Percentiles rank a stretch among this genome's conserved stretches.
Conservation (phyloP, 2,113 vertebrate species). For the Pedionomus torquatus region DNA sequence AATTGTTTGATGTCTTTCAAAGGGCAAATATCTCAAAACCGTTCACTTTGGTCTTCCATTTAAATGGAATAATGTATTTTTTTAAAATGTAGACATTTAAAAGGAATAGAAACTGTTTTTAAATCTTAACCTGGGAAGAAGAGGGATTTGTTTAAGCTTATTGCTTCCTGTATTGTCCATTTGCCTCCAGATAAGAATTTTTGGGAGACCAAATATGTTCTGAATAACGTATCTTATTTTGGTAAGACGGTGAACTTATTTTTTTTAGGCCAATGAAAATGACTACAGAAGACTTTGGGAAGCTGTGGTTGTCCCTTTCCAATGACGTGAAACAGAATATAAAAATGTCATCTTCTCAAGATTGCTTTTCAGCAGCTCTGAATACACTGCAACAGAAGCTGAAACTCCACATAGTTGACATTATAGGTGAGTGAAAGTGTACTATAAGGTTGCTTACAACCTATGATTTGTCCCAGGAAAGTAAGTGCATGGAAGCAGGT, state of each 20-base stretch:
- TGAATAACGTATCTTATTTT: not conserved
- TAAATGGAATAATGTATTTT: not conserved
- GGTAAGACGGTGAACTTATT: not conserved
- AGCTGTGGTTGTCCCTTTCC: slow-evolving; percentile 87
- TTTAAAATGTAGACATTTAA: not conserved
- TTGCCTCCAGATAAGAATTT: not conserved
- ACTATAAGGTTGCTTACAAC: not conserved
- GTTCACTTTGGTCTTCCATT: not conserved
- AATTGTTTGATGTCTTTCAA: not conserved
- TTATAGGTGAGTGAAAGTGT: slow-evolving; percentile 81
- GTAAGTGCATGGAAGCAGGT: not conserved
- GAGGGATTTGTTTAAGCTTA: not conserved
- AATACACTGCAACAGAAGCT: slow-evolving; percentile 80
- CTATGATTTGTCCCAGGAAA: not conserved
- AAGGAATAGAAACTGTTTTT: not conserved
- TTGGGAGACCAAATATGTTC: not conserved
- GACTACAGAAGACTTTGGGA: slow-evolving; percentile 92
- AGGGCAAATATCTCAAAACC: not conserved
- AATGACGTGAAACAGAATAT: slow-evolving; percentile 93
- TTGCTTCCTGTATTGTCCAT: not conserved
- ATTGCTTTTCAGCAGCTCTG: slow-evolving; percentile 77
- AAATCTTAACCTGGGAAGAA: not conserved
- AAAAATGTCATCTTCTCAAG: slow-evolving; percentile 69
- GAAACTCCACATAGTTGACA: slow-evolving; percentile 85
- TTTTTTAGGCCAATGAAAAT: slow-evolving; percentile 82